Evolutionary conservation across 2,888 invertebrate genomes (phyloP), one percentile per base, ranked within the genome.

Genomic region (Muschampia plurimacula): DNA sequence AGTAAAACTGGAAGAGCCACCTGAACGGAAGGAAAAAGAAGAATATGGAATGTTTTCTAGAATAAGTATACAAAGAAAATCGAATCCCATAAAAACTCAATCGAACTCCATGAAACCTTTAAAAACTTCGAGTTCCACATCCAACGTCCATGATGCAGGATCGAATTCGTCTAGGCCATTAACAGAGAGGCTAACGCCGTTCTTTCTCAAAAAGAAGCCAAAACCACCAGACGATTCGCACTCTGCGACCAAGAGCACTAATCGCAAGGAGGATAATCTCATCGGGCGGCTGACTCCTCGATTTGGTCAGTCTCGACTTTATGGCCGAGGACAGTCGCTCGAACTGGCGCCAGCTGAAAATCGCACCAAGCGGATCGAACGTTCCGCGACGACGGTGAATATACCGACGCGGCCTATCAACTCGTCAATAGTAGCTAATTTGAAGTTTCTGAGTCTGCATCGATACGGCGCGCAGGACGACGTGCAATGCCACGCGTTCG

Each of bases 401-500:
- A 85, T 92, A 74, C 88, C 90, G 64, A 83, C 90, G 80, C 79
- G 90, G 74, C 87, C 89, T 65, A 84, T 91, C 77, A 89, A 93
- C 82, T 92, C 93, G 44, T 91, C 92, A 22, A 87, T 91, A 69
- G 90, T 93, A 78, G 92, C 91, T 73, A 90, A 90, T 80, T 84
- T 92, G 73, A 89, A 91, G 83, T 90, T 92, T 82, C 86, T 93
- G 74, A 92, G 91, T 82, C 83, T 93, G 83, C 93, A 93, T 83
- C 87, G 93, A 74, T 93, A 91, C 86, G 93, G 92, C 75, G 86
- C 92, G 75, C 84, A 79, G 77, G 87, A 88, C 70, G 84, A 83
- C 67, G 85, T 82, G 78, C 86, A 84, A 81, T 84, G 86, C 77
- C 84, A 82, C 79, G 82, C 82, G 55, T 84, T 83, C 78, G 82